Conservation (phyloP, 53 echinoderm and acorn worm genomes). For the Mesocentrotus franciscanus region DNA sequence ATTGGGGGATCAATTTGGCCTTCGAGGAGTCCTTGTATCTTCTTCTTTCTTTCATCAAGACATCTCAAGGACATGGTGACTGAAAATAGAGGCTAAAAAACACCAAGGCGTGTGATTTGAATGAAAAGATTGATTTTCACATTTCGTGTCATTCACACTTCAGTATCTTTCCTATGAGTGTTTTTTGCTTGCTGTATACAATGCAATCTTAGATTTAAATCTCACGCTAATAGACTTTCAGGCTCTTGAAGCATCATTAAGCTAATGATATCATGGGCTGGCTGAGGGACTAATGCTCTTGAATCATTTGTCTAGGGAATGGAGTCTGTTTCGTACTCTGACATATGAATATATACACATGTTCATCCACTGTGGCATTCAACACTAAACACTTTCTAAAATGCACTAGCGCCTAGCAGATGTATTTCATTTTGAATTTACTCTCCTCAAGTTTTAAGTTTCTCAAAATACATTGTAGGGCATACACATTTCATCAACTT, state of each 20-base stretch:
- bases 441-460: too few species aligned
- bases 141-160: background rate
- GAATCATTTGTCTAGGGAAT: background rate
- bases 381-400: background rate
- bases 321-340: background rate
- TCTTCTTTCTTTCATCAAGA: background rate
- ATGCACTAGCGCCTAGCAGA: background rate
- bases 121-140: background rate
- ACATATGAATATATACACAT: background rate
- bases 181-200: background rate
- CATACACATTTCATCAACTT: background rate
- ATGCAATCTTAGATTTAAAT: background rate
- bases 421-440: too few species aligned
- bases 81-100: background rate
- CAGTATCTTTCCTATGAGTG: background rate
- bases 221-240: background rate
- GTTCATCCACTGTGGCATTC: background rate
- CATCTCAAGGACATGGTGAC: background rate
- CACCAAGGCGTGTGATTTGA: background rate
- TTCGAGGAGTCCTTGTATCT: background rate
- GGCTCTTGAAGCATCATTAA: background rate
- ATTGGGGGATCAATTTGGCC: slow-evolving; percentile 30
- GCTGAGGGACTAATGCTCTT: background rate
- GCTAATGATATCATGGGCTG: background rate
- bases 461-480: background rate